Evolutionary conservation across 92 coral and sea anemone species (phyloP).

Genomic region (Actinostola sp.): DNA sequence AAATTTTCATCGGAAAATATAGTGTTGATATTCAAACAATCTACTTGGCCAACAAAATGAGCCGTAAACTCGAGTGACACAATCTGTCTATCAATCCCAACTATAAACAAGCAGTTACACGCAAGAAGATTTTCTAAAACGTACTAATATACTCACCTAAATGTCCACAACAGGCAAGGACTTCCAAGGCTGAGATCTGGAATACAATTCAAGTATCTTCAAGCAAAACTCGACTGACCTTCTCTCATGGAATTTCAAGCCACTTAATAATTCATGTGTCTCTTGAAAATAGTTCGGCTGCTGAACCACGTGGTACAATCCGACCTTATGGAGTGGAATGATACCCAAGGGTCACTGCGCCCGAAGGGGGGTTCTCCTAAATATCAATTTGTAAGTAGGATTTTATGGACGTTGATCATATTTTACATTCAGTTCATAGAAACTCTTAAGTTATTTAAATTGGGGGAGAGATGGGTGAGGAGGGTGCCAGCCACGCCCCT

Average conservation of each 20-base stretch:
- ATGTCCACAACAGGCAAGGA: neutral
- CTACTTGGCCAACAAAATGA: too few relatives aligned
- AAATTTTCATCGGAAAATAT: too few relatives aligned
- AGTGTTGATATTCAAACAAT: too few relatives aligned
- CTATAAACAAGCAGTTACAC: neutral
- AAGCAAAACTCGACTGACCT: neutral
- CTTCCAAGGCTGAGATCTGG: neutral
- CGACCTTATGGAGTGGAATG: neutral
- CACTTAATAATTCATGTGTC: neutral
- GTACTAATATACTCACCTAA: neutral
- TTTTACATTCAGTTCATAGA: neutral
- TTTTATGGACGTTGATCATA: neutral
- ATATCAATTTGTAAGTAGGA: neutral
- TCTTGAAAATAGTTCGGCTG: neutral
- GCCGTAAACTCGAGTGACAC: constrained; percentile 9
- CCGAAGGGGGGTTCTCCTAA: constrained; percentile 4
- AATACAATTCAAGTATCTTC: neutral
- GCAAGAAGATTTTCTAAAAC: neutral
- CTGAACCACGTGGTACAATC: constrained; percentile 1
- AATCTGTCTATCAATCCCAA: constrained; percentile 9
- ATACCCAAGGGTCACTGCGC: neutral
- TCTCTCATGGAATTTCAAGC: constrained; percentile 1
- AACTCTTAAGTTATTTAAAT: neutral
- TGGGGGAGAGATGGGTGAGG: neutral
- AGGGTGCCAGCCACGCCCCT: neutral